Conservation (phyloP, 2,888 invertebrate genomes). For the Pheosia gnoma region DNA sequence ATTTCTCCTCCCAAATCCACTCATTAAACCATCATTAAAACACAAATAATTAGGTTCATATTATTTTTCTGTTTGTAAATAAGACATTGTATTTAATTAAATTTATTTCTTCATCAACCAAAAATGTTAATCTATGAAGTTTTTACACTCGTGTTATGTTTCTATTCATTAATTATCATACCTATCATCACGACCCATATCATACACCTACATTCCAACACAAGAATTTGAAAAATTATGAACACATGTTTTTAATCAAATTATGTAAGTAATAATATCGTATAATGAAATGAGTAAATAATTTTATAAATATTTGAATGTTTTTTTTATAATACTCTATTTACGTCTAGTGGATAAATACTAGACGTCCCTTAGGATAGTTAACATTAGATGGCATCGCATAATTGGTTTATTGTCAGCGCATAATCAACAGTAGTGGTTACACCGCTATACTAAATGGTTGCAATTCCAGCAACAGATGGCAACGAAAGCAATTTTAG, state of each 20-base stretch:
- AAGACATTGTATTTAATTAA: constrained; percentile 25
- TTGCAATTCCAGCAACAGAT: background rate
- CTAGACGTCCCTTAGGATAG: too few species aligned
- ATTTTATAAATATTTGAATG: background rate
- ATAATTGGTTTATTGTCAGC: too few species aligned
- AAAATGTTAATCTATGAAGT: constrained; percentile 5
- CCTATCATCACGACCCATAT: background rate
- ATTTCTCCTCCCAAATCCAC: constrained; percentile 39
- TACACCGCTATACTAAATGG: too few species aligned
- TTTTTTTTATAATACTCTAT: background rate
- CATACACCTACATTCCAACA: constrained; percentile 6
- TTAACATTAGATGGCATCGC: too few species aligned
- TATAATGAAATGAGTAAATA: constrained; percentile 16
- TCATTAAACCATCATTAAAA: constrained; percentile 8
- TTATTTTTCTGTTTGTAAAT: constrained; percentile 37
- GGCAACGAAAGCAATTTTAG: constrained; percentile 5
- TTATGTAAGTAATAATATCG: constrained; percentile 13
- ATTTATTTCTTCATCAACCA: constrained; percentile 17
- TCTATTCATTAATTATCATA: background rate
- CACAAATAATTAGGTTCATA: constrained; percentile 18
- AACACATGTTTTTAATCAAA: constrained; percentile 29
- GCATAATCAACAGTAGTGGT: too few species aligned
- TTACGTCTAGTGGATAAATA: too few species aligned
- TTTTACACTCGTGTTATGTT: background rate
- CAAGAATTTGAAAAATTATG: constrained; percentile 16